A percentile compares a stretch with the other conserved stretches of the same genome.
Evolutionary conservation across 2,797 vertebrate species (phyloP).

Genomic region (Prunella strophiata): DNA sequence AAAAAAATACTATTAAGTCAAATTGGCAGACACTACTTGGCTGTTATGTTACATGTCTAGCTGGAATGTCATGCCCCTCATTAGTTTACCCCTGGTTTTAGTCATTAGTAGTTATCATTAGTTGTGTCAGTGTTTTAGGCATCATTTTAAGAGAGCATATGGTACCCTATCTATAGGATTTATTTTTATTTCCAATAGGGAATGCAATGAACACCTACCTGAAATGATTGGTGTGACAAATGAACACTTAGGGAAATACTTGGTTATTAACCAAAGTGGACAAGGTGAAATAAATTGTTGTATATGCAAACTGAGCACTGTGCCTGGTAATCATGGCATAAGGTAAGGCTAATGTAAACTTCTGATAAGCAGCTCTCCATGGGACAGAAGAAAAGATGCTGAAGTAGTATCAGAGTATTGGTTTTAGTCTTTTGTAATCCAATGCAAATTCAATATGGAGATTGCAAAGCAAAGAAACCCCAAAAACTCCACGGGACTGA

Average conservation of each 20-base stretch:
- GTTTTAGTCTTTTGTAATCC: not conserved
- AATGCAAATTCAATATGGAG: not conserved
- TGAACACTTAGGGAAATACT: not conserved
- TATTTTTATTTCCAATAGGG: not conserved
- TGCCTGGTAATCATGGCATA: not conserved
- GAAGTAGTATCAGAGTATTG: not conserved
- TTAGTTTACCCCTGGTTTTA: slow-evolving; percentile 38
- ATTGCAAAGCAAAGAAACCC: not conserved
- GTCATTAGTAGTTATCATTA: slow-evolving; percentile 22
- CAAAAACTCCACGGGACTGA: not conserved
- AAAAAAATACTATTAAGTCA: not conserved
- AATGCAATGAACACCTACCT: not conserved
- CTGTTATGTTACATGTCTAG: slow-evolving; percentile 8
- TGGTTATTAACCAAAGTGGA: not conserved
- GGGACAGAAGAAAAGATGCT: not conserved
- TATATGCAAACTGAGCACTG: not conserved
- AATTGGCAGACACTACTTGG: slow-evolving; percentile 12
- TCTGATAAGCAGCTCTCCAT: not conserved
- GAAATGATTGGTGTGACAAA: not conserved
- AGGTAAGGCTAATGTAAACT: not conserved
- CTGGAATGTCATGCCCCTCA: slow-evolving; percentile 10
- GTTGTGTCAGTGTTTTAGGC: slow-evolving; percentile 30
- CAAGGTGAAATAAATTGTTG: not conserved
- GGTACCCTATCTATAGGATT: not conserved
- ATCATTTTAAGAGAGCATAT: slow-evolving; percentile 9